Conservation (phyloP, 2,888 invertebrate genomes). For the Epirrhoe alternata region DNA sequence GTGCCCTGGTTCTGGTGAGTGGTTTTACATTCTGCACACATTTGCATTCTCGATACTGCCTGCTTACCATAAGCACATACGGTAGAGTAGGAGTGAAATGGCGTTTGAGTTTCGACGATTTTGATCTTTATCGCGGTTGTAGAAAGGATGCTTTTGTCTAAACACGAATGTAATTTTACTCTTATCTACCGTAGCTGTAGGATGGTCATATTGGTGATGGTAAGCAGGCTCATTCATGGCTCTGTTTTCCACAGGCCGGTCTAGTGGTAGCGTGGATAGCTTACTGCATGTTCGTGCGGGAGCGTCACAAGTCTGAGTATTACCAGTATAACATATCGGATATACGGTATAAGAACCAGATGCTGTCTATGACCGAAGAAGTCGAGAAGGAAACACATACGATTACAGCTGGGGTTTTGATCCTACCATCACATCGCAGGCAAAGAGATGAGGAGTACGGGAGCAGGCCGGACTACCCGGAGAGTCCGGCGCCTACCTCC, state of each 20-base stretch:
- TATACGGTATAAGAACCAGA: conserved; percentile 59
- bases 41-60: neutral
- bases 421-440: conserved; percentile 68
- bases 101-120: too few relatives aligned
- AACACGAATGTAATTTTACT: too few relatives aligned
- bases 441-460: conserved; percentile 64
- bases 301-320: conserved; percentile 68
- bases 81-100: too few relatives aligned
- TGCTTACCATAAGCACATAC: too few relatives aligned
- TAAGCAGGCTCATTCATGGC: conserved; percentile 3
- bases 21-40: conserved; percentile 24
- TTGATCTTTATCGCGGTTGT: too few relatives aligned
- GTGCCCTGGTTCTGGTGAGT: conserved; percentile 75
- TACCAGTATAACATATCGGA: conserved; percentile 71
- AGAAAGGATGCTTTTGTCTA: too few relatives aligned
- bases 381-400: conserved; percentile 44
- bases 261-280: conserved; percentile 71
- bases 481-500: conserved; percentile 61
- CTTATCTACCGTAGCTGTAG: too few relatives aligned
- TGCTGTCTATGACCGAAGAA: conserved; percentile 53
- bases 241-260: conserved; percentile 60
- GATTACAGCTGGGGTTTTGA: conserved; percentile 66
- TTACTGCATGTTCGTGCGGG: conserved; percentile 77
- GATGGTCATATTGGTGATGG: too few relatives aligned
- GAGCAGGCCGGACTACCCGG: conserved; percentile 76